These are phyloP conservation scores for Corvus hawaiiensis DNA, from an alignment of 2,113 vertebrate species.

Conservation along the genomic window DNA sequence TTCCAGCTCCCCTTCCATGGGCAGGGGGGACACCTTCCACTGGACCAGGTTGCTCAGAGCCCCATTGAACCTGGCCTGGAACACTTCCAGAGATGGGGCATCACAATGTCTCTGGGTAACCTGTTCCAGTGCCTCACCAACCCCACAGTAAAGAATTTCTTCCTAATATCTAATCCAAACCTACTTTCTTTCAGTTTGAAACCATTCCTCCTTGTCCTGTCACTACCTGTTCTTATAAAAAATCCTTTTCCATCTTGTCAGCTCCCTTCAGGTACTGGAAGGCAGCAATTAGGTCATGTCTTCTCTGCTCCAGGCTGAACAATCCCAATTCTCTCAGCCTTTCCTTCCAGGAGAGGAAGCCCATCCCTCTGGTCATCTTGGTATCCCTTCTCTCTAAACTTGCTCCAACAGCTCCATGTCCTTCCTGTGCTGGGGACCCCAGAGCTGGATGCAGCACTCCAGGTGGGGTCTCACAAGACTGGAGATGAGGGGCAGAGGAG, in stretches of 20 bases:
- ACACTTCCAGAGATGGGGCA: neutral
- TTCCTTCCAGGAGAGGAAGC: neutral
- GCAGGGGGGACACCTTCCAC: neutral
- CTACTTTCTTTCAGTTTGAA: neutral
- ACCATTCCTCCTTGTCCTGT: neutral
- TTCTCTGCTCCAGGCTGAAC: neutral
- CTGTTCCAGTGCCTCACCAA: too few species aligned
- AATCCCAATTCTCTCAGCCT: neutral
- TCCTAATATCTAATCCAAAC: neutral
- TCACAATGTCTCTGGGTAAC: neutral
- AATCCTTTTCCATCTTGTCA: neutral
- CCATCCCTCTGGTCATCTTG: neutral
- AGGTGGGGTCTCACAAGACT: neutral
- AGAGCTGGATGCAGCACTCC: neutral
- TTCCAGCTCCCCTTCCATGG: neutral
- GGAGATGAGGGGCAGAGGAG: neutral
- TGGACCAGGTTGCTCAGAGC: neutral
- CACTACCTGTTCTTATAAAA: neutral
- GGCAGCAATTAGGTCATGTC: fast-evolving
- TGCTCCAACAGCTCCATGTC: neutral
- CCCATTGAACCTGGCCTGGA: neutral
- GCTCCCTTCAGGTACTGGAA: neutral
- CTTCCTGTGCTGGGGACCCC: neutral
- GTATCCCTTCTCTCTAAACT: neutral
- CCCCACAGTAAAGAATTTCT: neutral